phyloP scores from a whole-genome alignment of 2,888 invertebrate species.

The Magallana nippona region DNA sequence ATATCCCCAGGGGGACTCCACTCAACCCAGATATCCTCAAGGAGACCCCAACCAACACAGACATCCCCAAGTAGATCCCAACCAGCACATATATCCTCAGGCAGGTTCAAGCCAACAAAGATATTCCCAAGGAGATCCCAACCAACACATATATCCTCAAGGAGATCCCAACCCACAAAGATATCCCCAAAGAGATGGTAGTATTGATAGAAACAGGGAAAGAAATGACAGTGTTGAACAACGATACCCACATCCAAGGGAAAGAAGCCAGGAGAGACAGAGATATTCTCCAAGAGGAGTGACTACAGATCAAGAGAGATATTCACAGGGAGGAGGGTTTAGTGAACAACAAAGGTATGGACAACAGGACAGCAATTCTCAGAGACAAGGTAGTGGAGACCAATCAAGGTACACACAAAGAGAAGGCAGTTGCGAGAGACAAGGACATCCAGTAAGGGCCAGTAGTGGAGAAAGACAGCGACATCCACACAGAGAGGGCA shows the following conservation, averaged over 20 bases:
- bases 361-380: background rate
- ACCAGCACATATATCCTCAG: background rate
- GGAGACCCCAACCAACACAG: background rate
- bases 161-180: background rate
- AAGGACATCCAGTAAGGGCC: slow-evolving; percentile 29
- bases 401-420: slow-evolving; percentile 7
- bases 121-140: background rate
- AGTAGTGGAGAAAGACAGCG: slow-evolving; percentile 13
- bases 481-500: slow-evolving; percentile 25
- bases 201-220: background rate
- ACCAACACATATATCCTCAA: background rate
- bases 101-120: background rate
- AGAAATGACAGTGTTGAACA: slow-evolving; percentile 20
- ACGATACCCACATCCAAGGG: background rate
- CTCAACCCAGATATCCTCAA: slow-evolving; percentile 1
- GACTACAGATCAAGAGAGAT: background rate
- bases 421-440: slow-evolving; percentile 31
- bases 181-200: slow-evolving; percentile 22
- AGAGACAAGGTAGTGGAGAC: background rate
- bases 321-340: background rate
- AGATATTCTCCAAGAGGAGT: background rate
- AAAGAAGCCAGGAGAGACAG: background rate
- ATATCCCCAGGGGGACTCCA: slow-evolving; percentile 13
- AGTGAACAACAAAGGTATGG: background rate
- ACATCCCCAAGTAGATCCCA: background rate